A percentile compares a stretch with the other conserved stretches of the same genome.
Evolutionary conservation across 1,140 invertebrate genomes (phyloP).

Genomic region (Pseudomyrmex cubaensis): DNA sequence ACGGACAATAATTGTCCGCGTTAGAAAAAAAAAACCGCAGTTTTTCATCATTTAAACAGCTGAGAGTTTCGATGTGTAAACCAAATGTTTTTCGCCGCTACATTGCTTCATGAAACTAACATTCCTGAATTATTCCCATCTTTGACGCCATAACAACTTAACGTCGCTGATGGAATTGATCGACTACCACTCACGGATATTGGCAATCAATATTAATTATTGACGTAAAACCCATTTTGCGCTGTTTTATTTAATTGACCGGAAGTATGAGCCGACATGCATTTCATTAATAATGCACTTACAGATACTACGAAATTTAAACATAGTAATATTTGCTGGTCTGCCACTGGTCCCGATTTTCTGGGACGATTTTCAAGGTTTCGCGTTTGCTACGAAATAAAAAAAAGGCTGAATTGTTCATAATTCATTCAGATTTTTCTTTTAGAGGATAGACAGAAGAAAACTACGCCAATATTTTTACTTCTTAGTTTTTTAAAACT

Average conservation of each 20-base stretch:
- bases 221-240: constrained; percentile 24
- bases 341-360: no score
- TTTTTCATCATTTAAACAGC: neutral
- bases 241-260: constrained; percentile 21
- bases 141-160: constrained; percentile 24
- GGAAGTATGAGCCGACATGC: neutral
- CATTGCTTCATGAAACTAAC: neutral
- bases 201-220: constrained; percentile 43
- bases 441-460: no score
- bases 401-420: no score
- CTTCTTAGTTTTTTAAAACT: no score
- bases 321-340: neutral
- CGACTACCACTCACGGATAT: neutral
- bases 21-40: neutral
- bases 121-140: constrained; percentile 15
- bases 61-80: neutral
- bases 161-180: constrained; percentile 16
- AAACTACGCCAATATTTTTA: no score
- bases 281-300: constrained; percentile 22
- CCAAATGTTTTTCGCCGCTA: no score
- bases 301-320: constrained; percentile 4
- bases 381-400: no score
- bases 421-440: no score
- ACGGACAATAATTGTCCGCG: neutral
- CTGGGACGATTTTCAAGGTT: no score